Evolutionary conservation across 2,888 invertebrate genomes (phyloP), one percentile per base, ranked within the genome.

Genomic region (Cryptus viduatorius): DNA sequence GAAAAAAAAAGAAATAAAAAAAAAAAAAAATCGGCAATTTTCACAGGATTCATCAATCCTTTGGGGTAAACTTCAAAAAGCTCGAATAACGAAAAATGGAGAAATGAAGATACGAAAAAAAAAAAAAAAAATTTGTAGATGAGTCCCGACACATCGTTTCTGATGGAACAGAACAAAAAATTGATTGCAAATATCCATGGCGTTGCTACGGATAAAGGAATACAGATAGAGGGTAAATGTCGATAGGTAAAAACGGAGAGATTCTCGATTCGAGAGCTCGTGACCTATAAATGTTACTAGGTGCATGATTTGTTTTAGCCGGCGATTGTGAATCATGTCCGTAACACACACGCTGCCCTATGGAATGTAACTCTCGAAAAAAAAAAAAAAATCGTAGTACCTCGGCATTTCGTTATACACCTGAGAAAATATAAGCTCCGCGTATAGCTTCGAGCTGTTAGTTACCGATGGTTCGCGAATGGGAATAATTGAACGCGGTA

Each of bases 401-500:
- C 37, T 8, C 46, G 24, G 7, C 46, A 16, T 68, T 37, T 73
- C 73, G 29, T 5, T 31, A 71, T 65, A 29, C 64, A 7, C 37
- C 12, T 16, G 75, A 59, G 56, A 65, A 71, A 19, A 76, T 65
- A 37, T 19, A 69, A 75, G 8, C 42, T 65, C n/a, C 2, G 44
- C 37, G 68, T 42, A 68, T 68, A 19, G 8, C 50, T 42, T 59
- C 29, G 48, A 48, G 46, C 73, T 71, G 81, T 84, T 84, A 80
- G 80, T 84, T 81, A 78, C 48, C 56, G 48, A 37, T 67, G 14
- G 56, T 19, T 3, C 10, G 79, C 64, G 48, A 56, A 56, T 59
- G 71, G 29, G 67, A 64, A 79, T 75, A 75, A 79, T 83, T 48
- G 79, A 83, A 56, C 59, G 80, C 67, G 48, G 65, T 71, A 61